A percentile compares a stretch with the other conserved stretches of the same genome.
Conservation (phyloP, 2,888 invertebrate genomes). For the Galeruca laticollis region DNA sequence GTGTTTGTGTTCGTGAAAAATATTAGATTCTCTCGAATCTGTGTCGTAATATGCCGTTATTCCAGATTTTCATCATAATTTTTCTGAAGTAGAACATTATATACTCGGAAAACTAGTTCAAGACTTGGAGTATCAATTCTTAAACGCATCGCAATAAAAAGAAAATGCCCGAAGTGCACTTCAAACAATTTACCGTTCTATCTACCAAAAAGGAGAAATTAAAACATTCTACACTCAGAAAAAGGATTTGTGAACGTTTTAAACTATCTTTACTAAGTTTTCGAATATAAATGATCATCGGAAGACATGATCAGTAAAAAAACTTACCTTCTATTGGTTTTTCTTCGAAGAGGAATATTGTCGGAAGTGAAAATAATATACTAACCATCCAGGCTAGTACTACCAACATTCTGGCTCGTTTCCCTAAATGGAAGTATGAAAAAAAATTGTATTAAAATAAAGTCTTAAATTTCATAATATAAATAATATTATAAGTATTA, state of each 20-base stretch:
- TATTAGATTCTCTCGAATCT: no score
- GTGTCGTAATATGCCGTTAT: no score
- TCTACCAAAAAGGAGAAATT: background rate
- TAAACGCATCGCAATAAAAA: background rate
- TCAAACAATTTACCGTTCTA: background rate
- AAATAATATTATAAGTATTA: background rate
- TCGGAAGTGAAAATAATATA: slow-evolving; percentile 84
- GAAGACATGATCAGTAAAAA: no score
- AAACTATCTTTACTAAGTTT: no score
- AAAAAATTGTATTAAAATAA: background rate
- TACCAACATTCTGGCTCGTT: slow-evolving; percentile 83
- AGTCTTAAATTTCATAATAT: background rate
- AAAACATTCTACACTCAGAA: background rate
- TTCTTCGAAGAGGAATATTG: slow-evolving; percentile 84
- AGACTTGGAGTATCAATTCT: background rate
- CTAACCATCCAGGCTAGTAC: slow-evolving; percentile 87
- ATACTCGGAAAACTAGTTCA: background rate
- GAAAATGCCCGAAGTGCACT: background rate
- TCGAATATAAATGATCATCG: no score
- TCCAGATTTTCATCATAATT: background rate
- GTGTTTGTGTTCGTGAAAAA: no score
- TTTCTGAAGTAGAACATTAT: background rate
- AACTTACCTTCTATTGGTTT: slow-evolving; percentile 78
- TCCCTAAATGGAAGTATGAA: slow-evolving; percentile 74
- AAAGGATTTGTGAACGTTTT: background rate